Percentiles rank a stretch among this genome's conserved stretches.
Conservation (phyloP, 2,888 invertebrate genomes). For the Osmoderma eremita region DNA sequence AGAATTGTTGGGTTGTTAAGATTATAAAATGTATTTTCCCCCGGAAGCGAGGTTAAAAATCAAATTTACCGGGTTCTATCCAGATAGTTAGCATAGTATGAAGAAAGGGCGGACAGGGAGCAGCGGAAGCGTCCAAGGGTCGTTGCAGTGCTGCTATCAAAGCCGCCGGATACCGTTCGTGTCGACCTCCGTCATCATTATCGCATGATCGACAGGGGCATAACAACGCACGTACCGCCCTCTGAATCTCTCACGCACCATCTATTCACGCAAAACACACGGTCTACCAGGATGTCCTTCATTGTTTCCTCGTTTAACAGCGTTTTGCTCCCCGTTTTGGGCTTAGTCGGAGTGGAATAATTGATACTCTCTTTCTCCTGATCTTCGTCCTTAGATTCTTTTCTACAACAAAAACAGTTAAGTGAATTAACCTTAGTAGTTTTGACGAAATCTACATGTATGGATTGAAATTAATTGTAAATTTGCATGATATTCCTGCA, state of each 20-base stretch:
- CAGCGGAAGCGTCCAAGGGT: constrained; percentile 45
- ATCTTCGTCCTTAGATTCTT: no score
- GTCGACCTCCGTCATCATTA: constrained; percentile 51
- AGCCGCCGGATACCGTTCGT: constrained; percentile 50
- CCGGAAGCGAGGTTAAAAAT: not conserved
- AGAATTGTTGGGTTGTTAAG: no score
- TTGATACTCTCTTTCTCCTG: no score
- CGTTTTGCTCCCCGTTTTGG: not conserved
- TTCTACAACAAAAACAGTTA: not conserved
- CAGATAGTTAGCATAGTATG: constrained; percentile 41
- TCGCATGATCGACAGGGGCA: constrained; percentile 47
- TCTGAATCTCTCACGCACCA: constrained; percentile 45
- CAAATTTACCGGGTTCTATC: constrained; percentile 51
- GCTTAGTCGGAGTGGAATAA: no score
- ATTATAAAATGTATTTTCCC: no score
- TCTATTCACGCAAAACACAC: constrained; percentile 42
- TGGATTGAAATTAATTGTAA: no score
- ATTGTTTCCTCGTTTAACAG: constrained; percentile 46
- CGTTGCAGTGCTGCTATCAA: no score
- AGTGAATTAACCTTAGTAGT: no score
- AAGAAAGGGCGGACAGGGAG: constrained; percentile 36
- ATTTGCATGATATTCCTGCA: no score
- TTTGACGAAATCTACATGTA: no score
- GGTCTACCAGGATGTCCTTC: constrained; percentile 44
- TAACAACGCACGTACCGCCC: constrained; percentile 46